phyloP scores from a whole-genome alignment of 2,797 vertebrate genomes.

The Aeoliscus strigatus region DNA sequence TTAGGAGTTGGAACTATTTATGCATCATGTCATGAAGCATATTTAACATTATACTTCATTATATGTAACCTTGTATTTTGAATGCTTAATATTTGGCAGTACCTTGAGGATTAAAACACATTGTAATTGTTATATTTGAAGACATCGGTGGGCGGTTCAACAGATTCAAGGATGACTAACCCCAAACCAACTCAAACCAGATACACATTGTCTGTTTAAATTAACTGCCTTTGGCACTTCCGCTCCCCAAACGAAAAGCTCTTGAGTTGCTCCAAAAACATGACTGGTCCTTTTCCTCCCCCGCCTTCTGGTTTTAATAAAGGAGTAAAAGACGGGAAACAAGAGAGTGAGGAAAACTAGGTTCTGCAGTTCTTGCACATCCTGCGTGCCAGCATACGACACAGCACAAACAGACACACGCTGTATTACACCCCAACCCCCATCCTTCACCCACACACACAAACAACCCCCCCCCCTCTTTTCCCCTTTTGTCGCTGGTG shows the following conservation, averaged over 20 bases:
- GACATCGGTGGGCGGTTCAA: no score
- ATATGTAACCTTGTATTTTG: no score
- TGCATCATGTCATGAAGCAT: conserved; percentile 10
- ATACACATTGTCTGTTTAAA: conserved; percentile 47
- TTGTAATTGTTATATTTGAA: no score
- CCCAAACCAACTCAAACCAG: conserved; percentile 44
- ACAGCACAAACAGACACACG: conserved; percentile 6
- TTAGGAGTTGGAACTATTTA: conserved; percentile 34
- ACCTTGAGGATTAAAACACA: no score
- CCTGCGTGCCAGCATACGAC: conserved; percentile 6
- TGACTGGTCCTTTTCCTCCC: conserved; percentile 61
- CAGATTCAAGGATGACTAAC: no score
- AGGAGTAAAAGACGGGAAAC: conserved; percentile 37
- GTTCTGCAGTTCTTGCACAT: conserved; percentile 10
- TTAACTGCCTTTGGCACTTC: conserved; percentile 59
- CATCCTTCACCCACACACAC: conserved; percentile 8
- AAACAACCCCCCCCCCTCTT: conserved; percentile 16
- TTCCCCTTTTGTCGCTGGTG: conserved; percentile 40
- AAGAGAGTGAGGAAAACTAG: conserved; percentile 19
- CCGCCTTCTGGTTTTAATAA: conserved; percentile 65
- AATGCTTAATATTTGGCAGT: no score
- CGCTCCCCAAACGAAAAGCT: conserved; percentile 58
- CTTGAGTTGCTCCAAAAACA: conserved; percentile 62
- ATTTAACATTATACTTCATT: no score
- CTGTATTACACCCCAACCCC: conserved; percentile 4